Evolutionary conservation across 1,140 invertebrate species (phyloP).

Genomic region (Trichonephila clavipes): DNA sequence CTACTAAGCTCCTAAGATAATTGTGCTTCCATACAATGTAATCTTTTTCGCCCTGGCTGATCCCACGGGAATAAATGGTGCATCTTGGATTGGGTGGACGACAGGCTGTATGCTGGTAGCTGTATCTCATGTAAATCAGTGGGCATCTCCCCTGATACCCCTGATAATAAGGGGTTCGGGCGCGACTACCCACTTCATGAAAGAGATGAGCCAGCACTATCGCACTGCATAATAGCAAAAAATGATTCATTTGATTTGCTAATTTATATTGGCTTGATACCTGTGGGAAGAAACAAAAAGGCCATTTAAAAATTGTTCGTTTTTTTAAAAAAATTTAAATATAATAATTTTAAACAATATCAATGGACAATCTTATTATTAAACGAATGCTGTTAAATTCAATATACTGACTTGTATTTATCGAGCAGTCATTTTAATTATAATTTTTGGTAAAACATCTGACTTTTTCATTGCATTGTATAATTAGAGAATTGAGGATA

Average conservation of each 20-base stretch:
- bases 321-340: too few species aligned
- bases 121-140: constrained; percentile 60
- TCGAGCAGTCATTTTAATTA: too few species aligned
- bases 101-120: constrained; percentile 65
- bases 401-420: too few species aligned
- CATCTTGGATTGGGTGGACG: constrained; percentile 63
- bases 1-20: constrained; percentile 62
- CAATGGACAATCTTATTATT: too few species aligned
- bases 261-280: neutral
- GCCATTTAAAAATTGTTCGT: neutral
- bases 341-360: too few species aligned
- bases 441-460: too few species aligned
- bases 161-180: constrained; percentile 47
- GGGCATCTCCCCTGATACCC: constrained; percentile 69
- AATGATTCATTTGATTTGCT: constrained; percentile 64
- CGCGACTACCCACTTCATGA: constrained; percentile 11
- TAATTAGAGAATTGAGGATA: too few species aligned
- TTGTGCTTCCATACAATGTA: constrained; percentile 70
- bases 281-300: neutral
- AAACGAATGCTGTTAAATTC: too few species aligned
- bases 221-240: constrained; percentile 60
- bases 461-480: too few species aligned
- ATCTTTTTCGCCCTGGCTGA: constrained; percentile 51
- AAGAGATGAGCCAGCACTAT: constrained; percentile 46
- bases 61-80: constrained; percentile 61